Base-by-base conservation (phyloP, 1,140 invertebrate genomes). In the Carposina sasakii region DNA sequence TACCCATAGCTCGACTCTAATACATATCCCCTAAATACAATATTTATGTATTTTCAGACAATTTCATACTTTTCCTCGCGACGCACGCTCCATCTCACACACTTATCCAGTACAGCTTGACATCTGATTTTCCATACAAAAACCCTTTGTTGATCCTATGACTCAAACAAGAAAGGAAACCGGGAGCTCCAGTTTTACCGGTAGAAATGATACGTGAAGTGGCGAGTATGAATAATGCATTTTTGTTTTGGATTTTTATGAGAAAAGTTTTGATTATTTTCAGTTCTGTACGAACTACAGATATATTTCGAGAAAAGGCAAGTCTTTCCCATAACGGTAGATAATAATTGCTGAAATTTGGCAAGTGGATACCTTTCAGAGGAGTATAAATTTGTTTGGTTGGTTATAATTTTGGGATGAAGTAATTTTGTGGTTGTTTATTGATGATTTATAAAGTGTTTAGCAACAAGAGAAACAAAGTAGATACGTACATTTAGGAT, bases 191-290 rank as follows among this genome's bases (percentile, higher is more conserved):
- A n/a, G 44, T 51, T 71, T 69, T 17, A 48, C 34, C 75, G 76
- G 78, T 46, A 40, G 41, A n/a, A 33, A 45, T 54, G 51, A 60
- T 67, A 75, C 65, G 62, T 64, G 56, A 62, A 71, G 70, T 64
- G 67, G 67, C 67, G 67, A 77, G 67, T 81, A 84, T 84, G 81
- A 84, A 84, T 84, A 81, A 84, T 84, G 81, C 76, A 84, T 84
- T 84, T 81, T 84, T 84, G 81, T 84, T 84, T 84, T 77, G 75
- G 76, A 84, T 81, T 84, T 84, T 84, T 84, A 84, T 84, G 81
- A 72, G 76, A 20, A 81, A 84, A 84, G 76, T 84, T 84, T 81
- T 84, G 77, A 81, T 84, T 81, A 84, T 84, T 81, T 84, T 79
- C 77, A 79, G 75, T 81, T 81, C 65, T 66, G 56, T 66, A 71